Evolutionary conservation across 2,113 vertebrate species (phyloP).

Genomic region (Myotis davidii): DNA sequence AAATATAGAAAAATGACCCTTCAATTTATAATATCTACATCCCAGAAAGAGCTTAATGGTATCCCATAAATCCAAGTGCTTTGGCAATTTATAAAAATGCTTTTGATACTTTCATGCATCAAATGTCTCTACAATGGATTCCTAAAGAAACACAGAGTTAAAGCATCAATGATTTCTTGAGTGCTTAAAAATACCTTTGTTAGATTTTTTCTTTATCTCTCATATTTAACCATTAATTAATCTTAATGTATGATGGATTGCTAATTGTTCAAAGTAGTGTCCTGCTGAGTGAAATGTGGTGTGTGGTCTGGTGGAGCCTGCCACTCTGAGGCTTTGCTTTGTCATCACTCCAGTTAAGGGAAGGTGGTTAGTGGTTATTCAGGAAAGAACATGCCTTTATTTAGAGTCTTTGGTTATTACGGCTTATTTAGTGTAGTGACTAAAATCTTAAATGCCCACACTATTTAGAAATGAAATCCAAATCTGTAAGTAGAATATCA

Average conservation of each 20-base stretch:
- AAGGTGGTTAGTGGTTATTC: not conserved
- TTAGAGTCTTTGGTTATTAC: not conserved
- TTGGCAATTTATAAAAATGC: not conserved
- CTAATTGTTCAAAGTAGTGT: not conserved
- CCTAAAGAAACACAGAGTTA: not conserved
- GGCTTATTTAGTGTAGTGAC: not conserved
- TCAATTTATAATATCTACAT: not conserved
- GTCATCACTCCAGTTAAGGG: not conserved
- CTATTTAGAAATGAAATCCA: not conserved
- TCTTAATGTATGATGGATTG: not conserved
- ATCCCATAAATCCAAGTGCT: not conserved
- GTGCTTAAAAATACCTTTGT: not conserved
- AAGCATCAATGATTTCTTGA: not conserved
- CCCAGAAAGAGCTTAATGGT: not conserved
- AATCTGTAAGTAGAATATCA: not conserved
- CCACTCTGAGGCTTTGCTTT: not conserved
- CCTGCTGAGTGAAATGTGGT: not conserved
- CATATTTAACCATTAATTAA: not conserved
- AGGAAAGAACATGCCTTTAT: not conserved
- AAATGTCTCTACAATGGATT: not conserved
- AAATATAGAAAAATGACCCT: not conserved
- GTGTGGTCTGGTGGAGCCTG: not conserved
- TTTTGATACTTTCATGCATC: not conserved
- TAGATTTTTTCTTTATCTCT: not conserved
- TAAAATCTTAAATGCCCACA: not conserved